These are phyloP conservation scores for Microplitis manilae DNA, from an alignment of 2,888 invertebrate species.

Conservation along the genomic window DNA sequence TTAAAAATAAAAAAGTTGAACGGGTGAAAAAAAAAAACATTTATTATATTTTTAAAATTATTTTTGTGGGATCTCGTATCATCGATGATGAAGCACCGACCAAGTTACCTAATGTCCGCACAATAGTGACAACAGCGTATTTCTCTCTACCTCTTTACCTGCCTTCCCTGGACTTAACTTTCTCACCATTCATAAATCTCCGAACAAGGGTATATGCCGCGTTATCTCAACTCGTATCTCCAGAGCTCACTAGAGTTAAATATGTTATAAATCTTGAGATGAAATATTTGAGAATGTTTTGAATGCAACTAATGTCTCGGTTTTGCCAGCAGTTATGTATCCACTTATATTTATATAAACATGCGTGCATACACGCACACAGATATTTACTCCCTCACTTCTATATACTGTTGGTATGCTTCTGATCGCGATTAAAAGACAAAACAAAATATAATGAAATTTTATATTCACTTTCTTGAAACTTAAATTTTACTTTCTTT, in stretches of 20 bases:
- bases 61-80: conserved; percentile 43
- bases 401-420: too few species aligned
- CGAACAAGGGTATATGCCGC: conserved; percentile 53
- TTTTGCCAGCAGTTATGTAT: conserved; percentile 24
- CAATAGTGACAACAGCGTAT: conserved; percentile 58
- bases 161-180: conserved; percentile 2
- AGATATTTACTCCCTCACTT: too few species aligned
- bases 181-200: conserved; percentile 60
- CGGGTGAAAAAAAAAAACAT: background rate
- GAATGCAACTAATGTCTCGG: conserved; percentile 53
- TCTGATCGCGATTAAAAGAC: too few species aligned
- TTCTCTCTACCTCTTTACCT: conserved; percentile 43
- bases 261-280: conserved; percentile 61
- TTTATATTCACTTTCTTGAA: background rate
- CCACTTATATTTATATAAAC: background rate
- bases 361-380: background rate
- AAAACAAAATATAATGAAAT: background rate
- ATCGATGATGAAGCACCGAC: conserved; percentile 56
- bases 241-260: conserved; percentile 55
- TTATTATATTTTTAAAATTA: background rate
- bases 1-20: background rate
- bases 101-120: conserved; percentile 60
- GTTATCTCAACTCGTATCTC: conserved; percentile 59
- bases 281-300: conserved; percentile 60
- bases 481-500: too few species aligned